A percentile compares a stretch with the other conserved stretches of the same genome.
These are phyloP conservation scores for Meta bourneti DNA, from an alignment of 2,888 invertebrate genomes.

Conservation along the genomic window DNA sequence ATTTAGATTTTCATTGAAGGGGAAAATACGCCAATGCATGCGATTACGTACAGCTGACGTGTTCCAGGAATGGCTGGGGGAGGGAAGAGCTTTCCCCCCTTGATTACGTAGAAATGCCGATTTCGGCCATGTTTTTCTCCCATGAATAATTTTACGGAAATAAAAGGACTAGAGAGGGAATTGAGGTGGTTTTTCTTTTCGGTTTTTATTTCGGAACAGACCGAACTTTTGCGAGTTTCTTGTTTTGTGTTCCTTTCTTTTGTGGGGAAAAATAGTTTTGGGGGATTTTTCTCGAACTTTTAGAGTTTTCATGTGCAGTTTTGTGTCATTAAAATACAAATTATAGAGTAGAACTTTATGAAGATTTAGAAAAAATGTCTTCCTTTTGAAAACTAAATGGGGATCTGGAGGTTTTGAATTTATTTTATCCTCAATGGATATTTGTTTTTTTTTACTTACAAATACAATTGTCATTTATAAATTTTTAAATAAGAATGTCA, in stretches of 20 bases:
- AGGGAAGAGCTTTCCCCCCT: background rate
- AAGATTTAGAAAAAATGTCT: no score
- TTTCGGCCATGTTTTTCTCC: conserved; percentile 20
- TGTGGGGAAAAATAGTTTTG: background rate
- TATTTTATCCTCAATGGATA: no score
- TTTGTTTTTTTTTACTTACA: no score
- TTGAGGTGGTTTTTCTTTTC: background rate
- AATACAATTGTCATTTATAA: no score
- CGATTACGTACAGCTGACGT: conserved; percentile 67
- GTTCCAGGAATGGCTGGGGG: background rate
- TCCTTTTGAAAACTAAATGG: no score
- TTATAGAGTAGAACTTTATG: no score
- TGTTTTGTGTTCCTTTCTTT: background rate
- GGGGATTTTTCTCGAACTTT: background rate
- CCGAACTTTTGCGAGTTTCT: background rate
- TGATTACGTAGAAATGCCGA: background rate
- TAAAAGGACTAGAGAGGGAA: background rate
- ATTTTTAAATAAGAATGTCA: no score
- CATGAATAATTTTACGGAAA: conserved; percentile 42
- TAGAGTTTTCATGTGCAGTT: no score
- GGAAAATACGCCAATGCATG: conserved; percentile 66
- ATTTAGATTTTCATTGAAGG: conserved; percentile 66
- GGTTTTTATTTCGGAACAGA: conserved; percentile 6
- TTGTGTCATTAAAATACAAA: no score
- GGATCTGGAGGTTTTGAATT: no score